Evolutionary conservation across 2,888 invertebrate genomes (phyloP), one percentile per base, ranked within the genome.

Genomic region (Drosophila helvetica): DNA sequence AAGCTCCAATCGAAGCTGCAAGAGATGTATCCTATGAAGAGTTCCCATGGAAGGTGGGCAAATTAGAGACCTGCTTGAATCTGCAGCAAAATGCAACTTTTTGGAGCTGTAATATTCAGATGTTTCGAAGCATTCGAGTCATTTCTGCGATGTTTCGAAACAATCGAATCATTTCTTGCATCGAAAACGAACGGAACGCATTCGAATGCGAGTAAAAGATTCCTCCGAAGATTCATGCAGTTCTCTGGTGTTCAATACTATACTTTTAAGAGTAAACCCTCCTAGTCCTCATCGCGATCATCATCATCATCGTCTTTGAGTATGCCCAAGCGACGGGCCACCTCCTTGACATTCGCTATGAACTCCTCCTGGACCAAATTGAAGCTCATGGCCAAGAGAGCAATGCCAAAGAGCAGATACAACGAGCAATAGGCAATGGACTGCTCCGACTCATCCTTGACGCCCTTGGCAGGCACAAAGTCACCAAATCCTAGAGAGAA

Each of bases 361-460:
- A 98, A 97, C 92, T 98, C 97, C 90, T 98, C 98, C 91, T 98
- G 98, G 50, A 98, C 98, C 90, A 98, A 93, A 93, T 98, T 98
- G 92, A 98, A 98, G 86, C 97, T 97, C 98, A 98, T 99, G 30
- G 98, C 98, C 76, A 98, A 93, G 51, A 98, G 92, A 0, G 98
- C 97, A 89, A 98, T 98, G 8, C 98, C 98, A 91, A 98, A 98
- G 48, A 99, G 93, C 74, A 99, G 93, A 93, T 99, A 99, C 62
- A 98, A 93, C 0, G 98, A 98, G 89, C 98, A 98, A 59, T 98
- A 93, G 0, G 98, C 98, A 74, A 98, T 94, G 3, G 92, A 92
- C 58, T 91, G 90, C 62, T 90, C 74, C 0, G 92, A 91, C 69
- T 92, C 91, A 55, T 91, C 91, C 74, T 92, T 91, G 6, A 91